Base-by-base conservation (phyloP, 2,888 invertebrate genomes). In the Nomada fabriciana region DNA sequence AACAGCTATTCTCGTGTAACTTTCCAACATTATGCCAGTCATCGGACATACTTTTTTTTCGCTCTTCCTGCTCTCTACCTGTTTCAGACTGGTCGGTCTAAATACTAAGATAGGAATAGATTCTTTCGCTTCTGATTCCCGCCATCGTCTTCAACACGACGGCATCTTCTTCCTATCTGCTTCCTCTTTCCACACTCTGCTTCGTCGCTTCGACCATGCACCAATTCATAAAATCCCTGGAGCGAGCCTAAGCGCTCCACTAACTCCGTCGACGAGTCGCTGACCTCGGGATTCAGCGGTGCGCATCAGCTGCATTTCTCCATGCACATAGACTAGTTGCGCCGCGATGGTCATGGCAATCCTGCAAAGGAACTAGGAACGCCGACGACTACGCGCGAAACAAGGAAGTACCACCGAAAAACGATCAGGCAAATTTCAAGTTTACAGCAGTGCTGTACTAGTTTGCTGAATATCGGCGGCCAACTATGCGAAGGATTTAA, bases 261-360 rank as follows among this genome's bases (percentile, higher is more conserved):
- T 93, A 93, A 93, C 93, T 93, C 90, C 89, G 82, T 86, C 90
- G 89, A 85, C 90, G 91, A 93, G 93, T 93, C 93, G 93, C 92
- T 94, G 93, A 94, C 93, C 93, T 92, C 93, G 90, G 90, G 91
- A 91, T 90, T 92, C 93, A 93, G 91, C 93, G 92, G 93, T 92
- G 93, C 93, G 93, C 92, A 93, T 93, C 93, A 91, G 88, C 89
- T 90, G 89, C 90, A 90, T 90, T 91, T 90, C 91, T 90, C 89
- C 87, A 71, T 88, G 86, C 84, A 84, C 87, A 84, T 89, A 89
- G 87, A 87, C 88, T 82, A 86, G 90, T 91, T 89, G 88, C 87
- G 89, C 88, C 80, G 86, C 89, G 88, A 88, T 89, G 90, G 83
- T 89, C 89, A 90, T 90, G 91, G 91, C 91, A 91, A 91, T 91